phyloP scores from a whole-genome alignment of 2,888 invertebrate species.

The Helobdella robusta region DNA sequence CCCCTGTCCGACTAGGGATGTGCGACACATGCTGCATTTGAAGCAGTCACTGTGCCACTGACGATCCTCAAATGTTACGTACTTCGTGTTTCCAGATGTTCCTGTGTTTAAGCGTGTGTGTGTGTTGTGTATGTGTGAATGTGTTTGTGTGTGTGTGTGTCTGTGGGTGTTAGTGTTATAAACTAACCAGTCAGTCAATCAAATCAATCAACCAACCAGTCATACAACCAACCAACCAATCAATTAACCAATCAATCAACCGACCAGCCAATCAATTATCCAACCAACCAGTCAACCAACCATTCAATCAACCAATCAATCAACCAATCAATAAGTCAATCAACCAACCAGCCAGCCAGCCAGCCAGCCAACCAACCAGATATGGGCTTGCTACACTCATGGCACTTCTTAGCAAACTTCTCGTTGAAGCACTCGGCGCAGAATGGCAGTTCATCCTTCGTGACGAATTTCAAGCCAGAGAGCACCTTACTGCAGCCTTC shows the following conservation, averaged over 20 bases:
- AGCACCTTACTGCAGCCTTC: constrained; percentile 78
- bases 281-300: background rate
- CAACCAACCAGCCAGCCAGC: background rate
- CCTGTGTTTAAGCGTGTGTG: too few species aligned
- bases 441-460: constrained; percentile 95
- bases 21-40: constrained; percentile 89
- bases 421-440: constrained; percentile 98
- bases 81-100: constrained; percentile 76
- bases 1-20: constrained; percentile 89
- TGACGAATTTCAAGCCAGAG: constrained; percentile 95
- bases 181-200: too few species aligned
- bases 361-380: constrained; percentile 61
- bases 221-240: background rate
- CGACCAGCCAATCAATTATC: background rate
- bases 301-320: background rate
- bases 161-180: too few species aligned
- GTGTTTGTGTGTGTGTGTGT: too few species aligned
- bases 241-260: background rate
- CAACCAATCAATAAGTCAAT: background rate
- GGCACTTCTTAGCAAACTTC: constrained; percentile 94
- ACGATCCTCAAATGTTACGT: constrained; percentile 98
- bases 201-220: too few species aligned
- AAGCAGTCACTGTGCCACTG: constrained; percentile 98
- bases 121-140: too few species aligned
- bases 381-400: constrained; percentile 90